Base-by-base conservation (phyloP, 2,888 invertebrate species). In the Leptura quadrifasciata region DNA sequence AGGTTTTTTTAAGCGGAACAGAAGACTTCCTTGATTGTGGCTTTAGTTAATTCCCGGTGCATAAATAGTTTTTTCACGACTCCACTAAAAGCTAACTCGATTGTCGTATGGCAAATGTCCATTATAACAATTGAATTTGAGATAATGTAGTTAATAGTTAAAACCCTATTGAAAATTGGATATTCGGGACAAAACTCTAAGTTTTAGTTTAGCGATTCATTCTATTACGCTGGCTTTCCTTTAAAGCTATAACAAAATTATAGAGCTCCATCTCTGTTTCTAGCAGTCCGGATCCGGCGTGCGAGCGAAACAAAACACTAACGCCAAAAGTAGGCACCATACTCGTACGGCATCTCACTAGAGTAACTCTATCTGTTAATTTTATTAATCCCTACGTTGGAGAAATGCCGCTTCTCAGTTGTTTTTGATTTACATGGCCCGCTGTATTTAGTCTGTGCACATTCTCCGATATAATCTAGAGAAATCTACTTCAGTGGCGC, bases 281-380 rank as follows among this genome's bases (percentile, higher is more conserved):
- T 5, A 17, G 15, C 67, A 47, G 12, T 52, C 60, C 54, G 15
- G 17, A 2, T 31, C 10, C 1, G 64, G 57, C 35, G 72, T 60
- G 73, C 27, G 73, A 77, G 75, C 57, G 76, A 77, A 72, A 79
- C 72, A 65, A 70, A 72, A 74, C 68, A 17, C 63, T 58, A 77
- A 78, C 71, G 75, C 72, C 79, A 73, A 79, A 76, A 76, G 77
- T 80, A 80, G 76, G 65, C 78, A 77, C 74, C 74, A 70, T 73
- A 75, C 77, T 74, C 77, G 77, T 77, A 77, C 80, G 78, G 80
- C 80, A 77, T 79, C 78, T 76, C 78, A 75, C 77, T 85, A 84
- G 84, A 86, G 86, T 87, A 86, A 86, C 85, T 87, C 86, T 87
- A 87, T 87, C 87, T 87, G 87, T 88, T 88, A 88, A 87, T 88